Evolutionary conservation across 2,797 vertebrate species (phyloP).

Genomic region (Setipinna tenuifilis): DNA sequence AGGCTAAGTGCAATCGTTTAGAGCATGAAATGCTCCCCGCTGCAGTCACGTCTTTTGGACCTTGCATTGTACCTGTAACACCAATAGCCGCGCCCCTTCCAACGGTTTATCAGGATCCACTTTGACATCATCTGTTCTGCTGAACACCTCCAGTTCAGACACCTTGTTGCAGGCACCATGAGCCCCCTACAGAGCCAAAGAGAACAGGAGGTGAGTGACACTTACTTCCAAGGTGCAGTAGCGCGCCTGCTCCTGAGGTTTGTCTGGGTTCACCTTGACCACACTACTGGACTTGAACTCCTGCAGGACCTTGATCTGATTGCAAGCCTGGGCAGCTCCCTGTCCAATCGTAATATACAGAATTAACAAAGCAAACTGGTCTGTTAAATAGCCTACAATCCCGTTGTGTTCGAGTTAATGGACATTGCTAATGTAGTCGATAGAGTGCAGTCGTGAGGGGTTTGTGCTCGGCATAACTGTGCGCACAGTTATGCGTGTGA

Average conservation of each 20-base stretch:
- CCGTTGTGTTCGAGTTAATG: not conserved
- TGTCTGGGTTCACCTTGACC: conserved; percentile 90
- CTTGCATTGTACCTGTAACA: conserved; percentile 82
- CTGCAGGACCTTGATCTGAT: conserved; percentile 71
- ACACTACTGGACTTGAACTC: conserved; percentile 80
- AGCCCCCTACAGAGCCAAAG: conserved; percentile 76
- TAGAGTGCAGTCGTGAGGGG: too few relatives aligned
- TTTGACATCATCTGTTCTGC: conserved; percentile 80
- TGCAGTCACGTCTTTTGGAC: too few relatives aligned
- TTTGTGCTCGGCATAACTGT: too few relatives aligned
- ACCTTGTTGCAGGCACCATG: conserved; percentile 76
- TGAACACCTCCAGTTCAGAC: conserved; percentile 78
- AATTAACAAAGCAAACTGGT: conserved; percentile 22
- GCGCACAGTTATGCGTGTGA: too few relatives aligned
- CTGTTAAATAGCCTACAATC: not conserved
- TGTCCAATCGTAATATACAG: conserved; percentile 64
- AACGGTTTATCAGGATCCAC: conserved; percentile 97
- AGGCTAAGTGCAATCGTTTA: too few relatives aligned
- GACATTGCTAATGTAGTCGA: not conserved
- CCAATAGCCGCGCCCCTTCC: conserved; percentile 84
- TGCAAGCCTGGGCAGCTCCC: conserved; percentile 77
- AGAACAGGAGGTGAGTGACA: conserved; percentile 57
- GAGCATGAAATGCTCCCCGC: too few relatives aligned
- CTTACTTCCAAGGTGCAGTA: conserved; percentile 86
- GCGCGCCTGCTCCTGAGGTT: conserved; percentile 83